Conservation (phyloP, 2,888 invertebrate genomes). For the Volucella bombylans region DNA sequence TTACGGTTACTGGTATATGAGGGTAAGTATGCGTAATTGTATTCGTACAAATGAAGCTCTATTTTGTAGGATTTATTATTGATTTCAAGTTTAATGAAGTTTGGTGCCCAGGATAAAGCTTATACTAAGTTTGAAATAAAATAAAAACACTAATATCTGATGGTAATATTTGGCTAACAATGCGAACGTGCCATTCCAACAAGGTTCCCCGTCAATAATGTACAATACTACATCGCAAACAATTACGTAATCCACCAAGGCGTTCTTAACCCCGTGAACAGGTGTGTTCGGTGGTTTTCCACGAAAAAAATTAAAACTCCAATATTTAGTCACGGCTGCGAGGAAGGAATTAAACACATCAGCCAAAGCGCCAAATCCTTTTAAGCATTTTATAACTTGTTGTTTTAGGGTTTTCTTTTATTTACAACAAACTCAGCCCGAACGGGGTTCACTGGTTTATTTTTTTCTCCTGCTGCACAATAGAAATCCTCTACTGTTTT, state of each 20-base stretch:
- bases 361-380: conserved; percentile 55
- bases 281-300: conserved; percentile 11
- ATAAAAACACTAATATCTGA: too few relatives aligned
- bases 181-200: too few relatives aligned
- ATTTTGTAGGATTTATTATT: too few relatives aligned
- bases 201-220: too few relatives aligned
- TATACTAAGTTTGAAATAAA: too few relatives aligned
- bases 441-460: conserved; percentile 1
- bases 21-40: too few relatives aligned
- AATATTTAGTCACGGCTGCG: conserved; percentile 28
- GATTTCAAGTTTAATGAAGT: too few relatives aligned
- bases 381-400: conserved; percentile 46
- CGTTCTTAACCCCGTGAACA: conserved; percentile 5
- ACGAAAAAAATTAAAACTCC: conserved; percentile 33
- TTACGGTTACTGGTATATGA: too few relatives aligned
- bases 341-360: conserved; percentile 41
- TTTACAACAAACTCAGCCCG: conserved; percentile 42
- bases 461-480: conserved; percentile 20
- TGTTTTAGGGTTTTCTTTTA: conserved; percentile 22
- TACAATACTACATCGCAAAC: too few relatives aligned
- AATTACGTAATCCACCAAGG: neutral
- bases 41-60: too few relatives aligned
- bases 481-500: conserved; percentile 6
- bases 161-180: too few relatives aligned
- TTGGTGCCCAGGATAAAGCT: too few relatives aligned